Evolutionary conservation across 2,888 invertebrate genomes (phyloP).

Genomic region (Mylabris sibirica): DNA sequence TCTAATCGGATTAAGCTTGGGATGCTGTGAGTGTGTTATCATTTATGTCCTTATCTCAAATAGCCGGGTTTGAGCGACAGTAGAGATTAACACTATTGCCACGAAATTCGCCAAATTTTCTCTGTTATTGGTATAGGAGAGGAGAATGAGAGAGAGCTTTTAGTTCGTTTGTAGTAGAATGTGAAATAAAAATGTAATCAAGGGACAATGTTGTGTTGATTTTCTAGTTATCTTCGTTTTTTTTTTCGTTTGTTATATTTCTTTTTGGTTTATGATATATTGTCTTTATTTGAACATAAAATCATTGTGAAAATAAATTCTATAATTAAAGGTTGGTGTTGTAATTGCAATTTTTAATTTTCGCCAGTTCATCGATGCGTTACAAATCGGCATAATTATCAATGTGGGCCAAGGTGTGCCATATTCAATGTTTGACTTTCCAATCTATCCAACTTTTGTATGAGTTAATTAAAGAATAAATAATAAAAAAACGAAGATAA

Average conservation of each 20-base stretch:
- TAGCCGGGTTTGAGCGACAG: conserved; percentile 9
- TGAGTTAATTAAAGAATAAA: neutral
- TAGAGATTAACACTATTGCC: conserved; percentile 5
- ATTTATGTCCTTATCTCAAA: conserved; percentile 35
- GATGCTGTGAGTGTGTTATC: conserved; percentile 41
- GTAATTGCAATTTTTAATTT: conserved; percentile 45
- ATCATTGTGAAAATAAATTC: conserved; percentile 14
- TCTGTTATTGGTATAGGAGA: neutral
- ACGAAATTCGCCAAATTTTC: conserved; percentile 5
- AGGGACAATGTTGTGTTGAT: neutral
- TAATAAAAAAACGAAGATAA: neutral
- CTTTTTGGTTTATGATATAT: neutral
- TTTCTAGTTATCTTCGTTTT: neutral
- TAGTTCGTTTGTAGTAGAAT: neutral
- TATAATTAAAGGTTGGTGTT: conserved; percentile 19
- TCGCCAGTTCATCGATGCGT: conserved; percentile 45
- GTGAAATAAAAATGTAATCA: neutral
- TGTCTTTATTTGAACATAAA: conserved; percentile 14
- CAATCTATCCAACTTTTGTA: conserved; percentile 18
- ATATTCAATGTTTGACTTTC: conserved; percentile 24
- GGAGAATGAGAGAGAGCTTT: neutral
- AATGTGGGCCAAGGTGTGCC: conserved; percentile 49
- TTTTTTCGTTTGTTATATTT: neutral
- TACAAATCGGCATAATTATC: conserved; percentile 49
- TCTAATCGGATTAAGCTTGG: conserved; percentile 51